Evolutionary conservation across 2,888 invertebrate species (phyloP), one percentile per base, ranked within the genome.

Genomic region (Tribolium freemani): DNA sequence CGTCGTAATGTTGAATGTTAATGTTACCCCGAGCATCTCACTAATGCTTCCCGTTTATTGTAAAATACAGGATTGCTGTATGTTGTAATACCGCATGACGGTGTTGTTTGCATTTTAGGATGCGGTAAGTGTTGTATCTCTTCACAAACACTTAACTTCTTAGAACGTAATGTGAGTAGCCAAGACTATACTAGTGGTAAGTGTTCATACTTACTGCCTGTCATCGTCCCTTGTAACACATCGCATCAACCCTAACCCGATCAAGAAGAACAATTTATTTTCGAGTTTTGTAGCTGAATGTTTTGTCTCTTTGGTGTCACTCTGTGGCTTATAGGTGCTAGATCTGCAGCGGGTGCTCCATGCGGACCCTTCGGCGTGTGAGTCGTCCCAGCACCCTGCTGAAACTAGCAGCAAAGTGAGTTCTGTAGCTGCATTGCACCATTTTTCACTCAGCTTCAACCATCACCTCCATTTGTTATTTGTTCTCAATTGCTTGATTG

Each of bases 331-430:
- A 86, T 89, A 93, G 93, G 93, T 93, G 88, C 90, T 93, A 90
- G 93, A 93, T 89, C 90, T 93, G 87, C 91, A 93, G 88, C 91
- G 93, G 87, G 93, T 93, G 85, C 91, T 93, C 87, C 93, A 93
- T 88, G 93, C 93, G 80, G 92, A 91, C 87, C 91, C 91, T 87
- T 87, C 88, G 86, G 87, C 89, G 86, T 86, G 88, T 87, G 89
- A 89, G 87, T 86, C 84, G 87, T 88, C 84, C 78, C 82, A 83
- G 77, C 81, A 85, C 76, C 90, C 89, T 87, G 87, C 88, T 84
- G 87, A 88, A 86, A 87, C 84, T 82, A 84, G 83, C 80, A 83
- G 83, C 83, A 87, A 86, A 85, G 86, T 87, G 84, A 85, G 85
- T 84, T 78, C 73, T 71, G 48, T 60, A 71, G 79, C 80, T 76